Base-by-base conservation (phyloP, 2,797 vertebrate genomes). In the Apogon talboti region DNA sequence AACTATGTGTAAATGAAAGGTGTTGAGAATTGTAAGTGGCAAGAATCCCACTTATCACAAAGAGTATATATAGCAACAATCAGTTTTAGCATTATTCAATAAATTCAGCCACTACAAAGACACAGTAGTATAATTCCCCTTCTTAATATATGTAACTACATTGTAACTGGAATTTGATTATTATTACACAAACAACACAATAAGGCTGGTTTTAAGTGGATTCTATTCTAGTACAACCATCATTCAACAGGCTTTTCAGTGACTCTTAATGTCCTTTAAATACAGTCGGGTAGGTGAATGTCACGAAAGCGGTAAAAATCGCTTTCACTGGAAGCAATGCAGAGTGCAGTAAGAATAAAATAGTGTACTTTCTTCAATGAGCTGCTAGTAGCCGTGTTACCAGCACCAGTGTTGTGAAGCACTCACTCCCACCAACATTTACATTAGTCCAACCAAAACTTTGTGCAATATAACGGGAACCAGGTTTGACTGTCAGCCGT, bases 361-460 rank as follows among this genome's bases (percentile, higher is more conserved):
- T 0, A 9, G 9, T 37, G 40, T 45, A 14, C 33, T 65, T 43
- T 69, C 11, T 44, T 61, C 13, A 18, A 28, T 11, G 4, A 28
- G n/a, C 38, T n/a, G 16, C 46, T 11, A 18, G 14, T 8, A 60
- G 59, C 57, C 46, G 33, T 21, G 44, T 53, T 60, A 18, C 14
- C 35, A 68, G 15, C 52, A 59, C 11, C 40, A 28, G 1, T 19
- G 52, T 21, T 21, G 46, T 52, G 21, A 15, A 60, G 73, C 16
- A 71, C 71, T 67, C 53, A 30, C 44, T 30, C 57, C 7, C 7
- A 10, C 33, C 15, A 18, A 74, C 60, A 35, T 19, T 9, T 28
- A 45, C 24, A 46, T 9, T 28, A 40, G n/a, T 55, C n/a, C n/a
- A 12, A 5, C 11, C 24, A 11, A 13, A 82, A 74, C 58, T 81